phyloP scores from a whole-genome alignment of 2,797 vertebrate genomes.

The Paguma larvata region DNA sequence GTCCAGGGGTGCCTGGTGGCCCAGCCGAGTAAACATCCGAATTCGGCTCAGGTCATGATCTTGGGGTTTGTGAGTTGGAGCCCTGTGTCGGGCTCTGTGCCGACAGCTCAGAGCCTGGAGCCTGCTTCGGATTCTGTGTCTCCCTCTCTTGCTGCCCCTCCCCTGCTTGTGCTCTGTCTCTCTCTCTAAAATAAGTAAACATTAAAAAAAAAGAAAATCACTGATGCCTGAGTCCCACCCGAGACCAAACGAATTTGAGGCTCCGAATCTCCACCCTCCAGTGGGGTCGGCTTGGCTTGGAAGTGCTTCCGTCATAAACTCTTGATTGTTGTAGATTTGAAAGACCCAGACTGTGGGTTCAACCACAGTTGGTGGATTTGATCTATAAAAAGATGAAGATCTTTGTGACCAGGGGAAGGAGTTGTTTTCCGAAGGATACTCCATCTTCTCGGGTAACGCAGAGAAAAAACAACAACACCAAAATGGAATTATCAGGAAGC shows the following conservation, averaged over 20 bases:
- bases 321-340: background rate
- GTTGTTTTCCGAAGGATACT: background rate
- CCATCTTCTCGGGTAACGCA: background rate
- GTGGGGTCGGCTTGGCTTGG: background rate
- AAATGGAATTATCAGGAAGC: conserved; percentile 41
- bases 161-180: no score
- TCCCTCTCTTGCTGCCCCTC: no score
- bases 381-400: conserved; percentile 51
- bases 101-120: no score
- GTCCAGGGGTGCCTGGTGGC: no score
- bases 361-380: conserved; percentile 29
- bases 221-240: background rate
- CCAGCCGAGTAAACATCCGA: no score
- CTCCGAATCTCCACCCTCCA: background rate
- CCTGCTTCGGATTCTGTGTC: no score
- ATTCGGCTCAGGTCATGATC: no score
- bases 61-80: no score
- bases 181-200: no score
- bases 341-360: conserved; percentile 39
- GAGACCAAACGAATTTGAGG: background rate
- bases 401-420: background rate
- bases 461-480: background rate
- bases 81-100: no score
- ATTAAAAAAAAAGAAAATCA: background rate
- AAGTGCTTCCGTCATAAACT: background rate